Conservation (phyloP, 2,113 vertebrate genomes). For the Corythornis madagascariensis region DNA sequence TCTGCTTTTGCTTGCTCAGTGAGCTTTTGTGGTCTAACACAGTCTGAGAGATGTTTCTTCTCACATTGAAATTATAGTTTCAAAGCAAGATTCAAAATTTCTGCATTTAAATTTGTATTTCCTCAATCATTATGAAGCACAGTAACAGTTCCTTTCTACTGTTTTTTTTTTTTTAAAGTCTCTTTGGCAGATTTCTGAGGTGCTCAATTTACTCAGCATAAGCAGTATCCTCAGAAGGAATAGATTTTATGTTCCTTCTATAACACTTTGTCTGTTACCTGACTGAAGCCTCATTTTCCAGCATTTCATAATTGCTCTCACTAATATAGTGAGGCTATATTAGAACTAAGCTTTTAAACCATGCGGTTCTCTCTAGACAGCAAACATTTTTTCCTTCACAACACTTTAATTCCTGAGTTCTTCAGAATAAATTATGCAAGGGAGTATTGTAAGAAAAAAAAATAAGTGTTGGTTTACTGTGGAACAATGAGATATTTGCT, state of each 20-base stretch:
- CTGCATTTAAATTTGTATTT: background rate
- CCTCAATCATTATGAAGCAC: background rate
- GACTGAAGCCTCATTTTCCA: background rate
- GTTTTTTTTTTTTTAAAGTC: background rate
- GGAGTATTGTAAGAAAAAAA: background rate
- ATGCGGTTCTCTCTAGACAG: background rate
- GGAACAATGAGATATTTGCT: background rate
- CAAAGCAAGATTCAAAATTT: background rate
- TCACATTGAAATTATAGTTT: background rate
- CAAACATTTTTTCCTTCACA: background rate
- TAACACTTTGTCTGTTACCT: background rate
- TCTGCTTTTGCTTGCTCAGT: background rate
- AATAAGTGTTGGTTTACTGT: background rate
- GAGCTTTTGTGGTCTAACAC: background rate
- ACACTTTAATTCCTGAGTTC: background rate
- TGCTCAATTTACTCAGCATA: background rate
- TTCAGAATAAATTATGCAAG: background rate
- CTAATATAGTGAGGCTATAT: background rate
- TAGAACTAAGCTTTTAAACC: background rate
- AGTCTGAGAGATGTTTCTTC: background rate
- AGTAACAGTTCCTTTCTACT: background rate
- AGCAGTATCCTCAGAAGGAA: background rate
- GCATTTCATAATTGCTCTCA: background rate
- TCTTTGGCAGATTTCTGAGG: background rate
- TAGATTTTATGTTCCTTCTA: background rate